Evolutionary conservation across 37 sponge, comb jelly and placozoan species (phyloP), one percentile per base, ranked within the genome.

Genomic region (Spongilla lacustris): DNA sequence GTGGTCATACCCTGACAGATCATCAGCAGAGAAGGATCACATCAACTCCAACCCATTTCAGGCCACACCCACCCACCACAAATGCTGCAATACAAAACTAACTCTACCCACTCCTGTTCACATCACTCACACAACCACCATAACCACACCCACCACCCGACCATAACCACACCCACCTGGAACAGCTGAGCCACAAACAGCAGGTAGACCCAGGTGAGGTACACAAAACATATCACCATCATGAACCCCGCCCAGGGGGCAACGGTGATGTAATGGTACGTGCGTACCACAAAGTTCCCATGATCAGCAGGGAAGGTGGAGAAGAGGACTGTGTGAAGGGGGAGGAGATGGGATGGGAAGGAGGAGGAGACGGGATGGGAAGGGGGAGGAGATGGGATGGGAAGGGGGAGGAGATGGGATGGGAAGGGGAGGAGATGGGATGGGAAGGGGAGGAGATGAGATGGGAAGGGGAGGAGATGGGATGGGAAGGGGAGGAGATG

Each of bases 201-300:
- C 31, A 92, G 66, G 78, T 89, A 85, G 72, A 97, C 96, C 98
- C 98, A 97, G 73, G 86, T 82, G 77, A 90, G 73, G 78, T 93
- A 89, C 14, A 95, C 14, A 31, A 82, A 71, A n/a, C 91, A 89
- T 77, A 85, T 85, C 78, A 89, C 36, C 68, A 87, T 50, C 29
- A 93, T 83, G 76, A 68, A 95, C 41, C 89, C 87, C 25, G 91
- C 67, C 96, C 96, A 97, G 23, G 98, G 96, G 25, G 85, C 75
- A 38, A 81, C 86, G 46, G 78, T 46, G 66, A 91, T 66, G 72
- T 89, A 89, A 34, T 83, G 77, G 36, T 75, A 85, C 69, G 73
- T 24, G 49, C 85, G 71, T 13, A 80, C 81, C 34, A 89, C 24
- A 48, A 85, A 85, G 84, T 81, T 88, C 14, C 80, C 84, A 22